Base-by-base conservation (phyloP, 2,888 invertebrate species). In the Priocnemis perturbator region DNA sequence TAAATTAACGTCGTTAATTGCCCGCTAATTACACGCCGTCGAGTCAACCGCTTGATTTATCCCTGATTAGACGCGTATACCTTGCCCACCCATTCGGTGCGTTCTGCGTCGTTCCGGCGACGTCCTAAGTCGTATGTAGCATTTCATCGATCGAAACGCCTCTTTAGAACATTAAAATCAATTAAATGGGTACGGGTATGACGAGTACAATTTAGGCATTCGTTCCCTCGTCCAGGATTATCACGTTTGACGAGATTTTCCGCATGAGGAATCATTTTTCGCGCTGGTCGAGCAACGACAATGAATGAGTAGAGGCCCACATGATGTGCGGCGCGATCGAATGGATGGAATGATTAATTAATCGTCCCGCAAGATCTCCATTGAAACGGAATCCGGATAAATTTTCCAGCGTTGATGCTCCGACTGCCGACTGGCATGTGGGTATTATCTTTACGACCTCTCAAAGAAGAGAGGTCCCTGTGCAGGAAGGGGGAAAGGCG, bases 371-470 rank as follows among this genome's bases (percentile, higher is more conserved):
- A 66, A 62, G 63, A 81, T 79, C 79, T 79, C 71, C 74, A 73
- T 81, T 76, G 69, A 73, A 83, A 76, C 62, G 74, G 70, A 72
- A 79, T 76, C 72, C 60, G 74, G 72, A 77, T 81, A 77, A 77
- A 77, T 79, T 19, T 74, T 76, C 69, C 79, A 72, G 56, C 67
- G 64, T 72, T 44, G 67, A 69, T 70, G 71, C 64, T 73, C 67
- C 69, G 67, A 20, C 44, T 45, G 67, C 71, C 64, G 53, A 74
- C 69, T 78, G 74, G 76, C 75, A 83, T 81, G 83, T 78, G 84
- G 83, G 81, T 74, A 85, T 84, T 84, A 84, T 84, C 84, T 84
- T 84, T 84, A 84, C 76, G 81, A 84, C 83, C 83, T 83, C 70
- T 71, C 68, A 80, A 71, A 75, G 74, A 69, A 70, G 73, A 75